Evolutionary conservation across 2,888 invertebrate genomes (phyloP), one percentile per base, ranked within the genome.

Genomic region (Zele albiditarsus): DNA sequence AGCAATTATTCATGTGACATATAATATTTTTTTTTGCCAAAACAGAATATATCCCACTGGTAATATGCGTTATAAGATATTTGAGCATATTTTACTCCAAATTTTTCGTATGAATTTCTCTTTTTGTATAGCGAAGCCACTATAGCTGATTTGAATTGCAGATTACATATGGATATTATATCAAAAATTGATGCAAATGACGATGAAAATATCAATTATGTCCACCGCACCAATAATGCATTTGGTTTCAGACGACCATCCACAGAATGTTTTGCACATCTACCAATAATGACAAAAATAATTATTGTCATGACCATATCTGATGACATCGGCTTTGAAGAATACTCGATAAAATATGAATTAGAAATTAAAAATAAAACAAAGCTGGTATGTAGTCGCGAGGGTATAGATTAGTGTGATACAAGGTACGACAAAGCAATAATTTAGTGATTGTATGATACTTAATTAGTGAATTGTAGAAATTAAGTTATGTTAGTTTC

Each of bases 361-460:
- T 49, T 65, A 63, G n/a, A 65, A 70, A 70, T n/a, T 49, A 65
- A 68, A 38, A 27, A 53, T 57, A 31, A 62, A 75, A 58, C 33
- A 69, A 74, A 71, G 66, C 49, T 53, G 57, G 75, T 67, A 33
- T 69, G 67, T 33, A 28, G 76, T 53, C 77, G 78, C 83, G 88
- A 88, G 84, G 79, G 80, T 86, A 83, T 88, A 88, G 87, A 86
- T 88, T 88, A 89, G 89, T 87, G 88, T 88, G 88, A 88, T 89
- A 89, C 86, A 87, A 88, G 86, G 86, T 88, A 88, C 86, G 86
- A 85, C 86, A 88, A 88, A 89, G 89, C 88, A 89, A 89, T 89
- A 88, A 88, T 86, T 88, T 88, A 89, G 88, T 88, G 88, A 88
- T 88, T 88, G 87, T 88, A 88, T 82, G 83, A 88, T 87, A 88